Percentiles rank a stretch among this genome's conserved stretches.
These are phyloP conservation scores for Sebastolobus altivelis DNA, from an alignment of 2,797 vertebrate species.

Conservation along the genomic window DNA sequence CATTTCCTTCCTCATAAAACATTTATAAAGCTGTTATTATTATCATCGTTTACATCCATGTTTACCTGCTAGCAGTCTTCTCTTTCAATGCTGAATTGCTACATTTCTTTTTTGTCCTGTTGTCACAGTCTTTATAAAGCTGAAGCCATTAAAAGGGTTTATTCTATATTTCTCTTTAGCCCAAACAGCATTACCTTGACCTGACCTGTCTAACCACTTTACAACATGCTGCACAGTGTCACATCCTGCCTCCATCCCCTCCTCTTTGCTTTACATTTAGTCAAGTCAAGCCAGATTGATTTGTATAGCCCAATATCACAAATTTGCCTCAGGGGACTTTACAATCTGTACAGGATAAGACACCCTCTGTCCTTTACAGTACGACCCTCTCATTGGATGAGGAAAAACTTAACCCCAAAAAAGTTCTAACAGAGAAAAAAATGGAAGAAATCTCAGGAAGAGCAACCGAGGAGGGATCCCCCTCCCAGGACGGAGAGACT, in stretches of 20 bases:
- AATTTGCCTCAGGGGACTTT: no score
- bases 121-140: neutral
- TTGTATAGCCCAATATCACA: no score
- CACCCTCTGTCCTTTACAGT: no score
- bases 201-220: neutral
- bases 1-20: neutral
- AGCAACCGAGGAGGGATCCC: no score
- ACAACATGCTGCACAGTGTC: neutral
- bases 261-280: neutral
- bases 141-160: neutral
- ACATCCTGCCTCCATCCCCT: neutral
- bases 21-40: neutral
- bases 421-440: no score
- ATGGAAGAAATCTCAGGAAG: no score
- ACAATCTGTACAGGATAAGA: no score
- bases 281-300: no score
- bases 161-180: neutral
- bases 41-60: neutral
- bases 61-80: neutral
- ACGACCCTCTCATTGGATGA: no score
- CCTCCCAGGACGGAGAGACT: no score
- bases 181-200: neutral
- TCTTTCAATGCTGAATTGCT: neutral
- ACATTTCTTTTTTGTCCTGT: neutral
- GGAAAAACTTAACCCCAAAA: no score